Evolutionary conservation across 2,888 invertebrate species (phyloP), one percentile per base, ranked within the genome.

Genomic region (Sphaerophoria rueppellii): DNA sequence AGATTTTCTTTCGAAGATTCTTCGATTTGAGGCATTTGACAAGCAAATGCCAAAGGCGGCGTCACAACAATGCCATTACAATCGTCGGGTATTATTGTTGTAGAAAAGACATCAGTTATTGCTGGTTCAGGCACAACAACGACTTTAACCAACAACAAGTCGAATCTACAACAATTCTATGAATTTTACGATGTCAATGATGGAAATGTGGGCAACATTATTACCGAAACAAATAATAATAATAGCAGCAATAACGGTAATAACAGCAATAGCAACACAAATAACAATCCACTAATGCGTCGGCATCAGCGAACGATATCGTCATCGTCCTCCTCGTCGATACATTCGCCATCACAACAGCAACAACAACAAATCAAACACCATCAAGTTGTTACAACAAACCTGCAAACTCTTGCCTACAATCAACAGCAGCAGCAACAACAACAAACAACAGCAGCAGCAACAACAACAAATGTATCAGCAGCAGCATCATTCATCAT

Each of bases 81-180:
- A 88, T 89, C 89, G 73, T 89, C 90, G 70, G 90, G 90, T 87
- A 89, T 90, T 88, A 89, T 90, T 88, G 90, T 90, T 88, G 90
- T 89, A 87, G 90, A 90, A 83, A 90, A 90, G 87, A 87, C 87
- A 86, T 87, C 88, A 50, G 72, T 82, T 86, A 73, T 87, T 82
- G 71, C 82, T 86, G 77, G 87, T 79, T 74, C 88, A 79, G 82
- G 87, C 71, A 79, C 85, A 83, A 82, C 87, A 86, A 82, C 88
- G 78, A 79, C 86, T 46, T 40, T 75, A 57, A 73, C 75, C 61
- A 87, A 71, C 82, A 88, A 79, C 40, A 86, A 82, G 70, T 77
- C 83, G 40, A 86, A 79, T 60, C 37, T 79, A 24, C 82, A 83
- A 60, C 79, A 88, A 79, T 88, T 87, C 76, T 88, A 83, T 73